phyloP scores from a whole-genome alignment of 2,888 invertebrate species.

The Nephrotoma flavescens region DNA sequence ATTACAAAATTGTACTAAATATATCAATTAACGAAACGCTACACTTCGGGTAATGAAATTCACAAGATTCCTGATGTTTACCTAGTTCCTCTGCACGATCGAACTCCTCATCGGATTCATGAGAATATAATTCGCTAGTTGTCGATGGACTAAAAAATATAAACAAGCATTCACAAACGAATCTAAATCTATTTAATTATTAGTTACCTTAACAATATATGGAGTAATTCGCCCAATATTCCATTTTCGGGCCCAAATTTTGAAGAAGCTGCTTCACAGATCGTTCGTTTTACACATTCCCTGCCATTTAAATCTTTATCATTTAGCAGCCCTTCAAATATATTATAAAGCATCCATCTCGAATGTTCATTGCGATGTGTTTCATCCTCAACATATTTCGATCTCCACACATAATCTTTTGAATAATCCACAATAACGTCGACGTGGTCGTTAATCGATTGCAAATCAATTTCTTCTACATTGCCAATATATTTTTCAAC shows the following conservation, averaged over 20 bases:
- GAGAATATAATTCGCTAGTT: slow-evolving; percentile 45
- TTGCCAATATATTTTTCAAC: not conserved
- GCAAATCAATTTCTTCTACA: not conserved
- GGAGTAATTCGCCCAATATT: slow-evolving; percentile 56
- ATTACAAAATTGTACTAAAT: not conserved
- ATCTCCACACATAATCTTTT: not conserved
- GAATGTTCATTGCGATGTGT: slow-evolving; percentile 26
- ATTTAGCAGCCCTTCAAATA: slow-evolving; percentile 42
- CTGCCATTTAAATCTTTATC: slow-evolving; percentile 50
- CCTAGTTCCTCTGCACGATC: slow-evolving; percentile 57
- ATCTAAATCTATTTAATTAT: not conserved
- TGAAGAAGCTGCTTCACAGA: slow-evolving; percentile 59
- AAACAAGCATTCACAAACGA: not conserved
- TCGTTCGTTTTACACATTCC: slow-evolving; percentile 55
- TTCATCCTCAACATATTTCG: not conserved
- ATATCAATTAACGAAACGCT: not conserved
- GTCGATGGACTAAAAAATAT: slow-evolving; percentile 46
- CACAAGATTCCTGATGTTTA: slow-evolving; percentile 27
- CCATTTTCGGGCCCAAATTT: slow-evolving; percentile 54
- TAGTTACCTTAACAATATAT: slow-evolving; percentile 56
- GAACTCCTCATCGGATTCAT: slow-evolving; percentile 55
- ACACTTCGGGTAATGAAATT: not conserved
- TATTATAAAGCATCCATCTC: slow-evolving; percentile 51
- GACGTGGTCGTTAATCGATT: not conserved
- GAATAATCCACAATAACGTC: not conserved